These are phyloP conservation scores for Nothura maculosa DNA, from an alignment of 2,797 vertebrate species.

Conservation along the genomic window DNA sequence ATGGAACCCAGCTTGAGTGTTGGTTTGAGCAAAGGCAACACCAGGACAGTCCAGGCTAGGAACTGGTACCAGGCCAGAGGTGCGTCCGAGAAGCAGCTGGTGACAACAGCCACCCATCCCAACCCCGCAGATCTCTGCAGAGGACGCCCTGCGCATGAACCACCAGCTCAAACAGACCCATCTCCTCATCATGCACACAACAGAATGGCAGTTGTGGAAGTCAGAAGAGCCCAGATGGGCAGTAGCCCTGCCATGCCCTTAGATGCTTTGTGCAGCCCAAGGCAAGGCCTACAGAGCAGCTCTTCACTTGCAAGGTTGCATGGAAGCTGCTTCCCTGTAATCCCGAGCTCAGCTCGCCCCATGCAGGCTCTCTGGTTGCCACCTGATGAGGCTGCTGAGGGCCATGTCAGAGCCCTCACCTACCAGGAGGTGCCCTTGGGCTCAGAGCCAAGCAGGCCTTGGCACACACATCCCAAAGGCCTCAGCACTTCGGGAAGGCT, in stretches of 20 bases:
- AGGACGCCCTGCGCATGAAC: not conserved
- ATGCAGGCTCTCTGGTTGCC: not conserved
- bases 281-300: not conserved
- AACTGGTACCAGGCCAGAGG: accelerated
- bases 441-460: not conserved
- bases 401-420: not conserved
- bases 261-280: not conserved
- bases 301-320: not conserved
- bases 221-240: not conserved
- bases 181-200: not conserved
- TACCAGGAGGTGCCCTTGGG: not conserved
- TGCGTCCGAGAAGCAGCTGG: accelerated
- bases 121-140: accelerated
- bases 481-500: not conserved
- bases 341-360: not conserved
- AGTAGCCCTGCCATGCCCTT: not conserved
- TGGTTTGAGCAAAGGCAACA: accelerated
- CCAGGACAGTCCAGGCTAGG: not conserved
- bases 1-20: accelerated
- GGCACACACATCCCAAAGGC: accelerated
- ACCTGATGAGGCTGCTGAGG: not conserved
- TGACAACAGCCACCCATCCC: not conserved
- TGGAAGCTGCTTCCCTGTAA: not conserved
- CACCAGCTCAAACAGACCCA: not conserved
- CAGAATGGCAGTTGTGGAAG: not conserved